A percentile compares a stretch with the other conserved stretches of the same genome.
phyloP scores from a whole-genome alignment of 92 coral and sea anemone genomes.

The Zoanthus solanderi region DNA sequence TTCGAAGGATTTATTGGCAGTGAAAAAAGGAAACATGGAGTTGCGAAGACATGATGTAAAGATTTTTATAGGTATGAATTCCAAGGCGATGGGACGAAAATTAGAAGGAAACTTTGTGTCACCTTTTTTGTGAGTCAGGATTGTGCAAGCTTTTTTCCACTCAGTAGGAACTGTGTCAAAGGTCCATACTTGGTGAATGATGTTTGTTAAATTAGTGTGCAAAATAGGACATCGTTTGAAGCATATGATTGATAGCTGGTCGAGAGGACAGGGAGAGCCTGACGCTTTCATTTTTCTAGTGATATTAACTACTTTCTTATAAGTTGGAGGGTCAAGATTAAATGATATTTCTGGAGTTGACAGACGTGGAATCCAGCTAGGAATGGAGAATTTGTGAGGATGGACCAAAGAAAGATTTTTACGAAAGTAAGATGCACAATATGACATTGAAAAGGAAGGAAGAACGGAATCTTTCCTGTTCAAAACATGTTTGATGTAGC shows the following conservation, averaged over 20 bases:
- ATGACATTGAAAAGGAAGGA: no score
- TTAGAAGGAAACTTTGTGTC: not conserved
- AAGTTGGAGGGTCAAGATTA: constrained; percentile 24
- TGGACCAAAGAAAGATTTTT: no score
- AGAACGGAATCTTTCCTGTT: no score
- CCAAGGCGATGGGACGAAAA: not conserved
- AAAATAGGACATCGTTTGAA: constrained; percentile 10
- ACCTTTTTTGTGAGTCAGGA: constrained; percentile 30
- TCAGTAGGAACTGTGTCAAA: not conserved
- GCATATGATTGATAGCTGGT: not conserved
- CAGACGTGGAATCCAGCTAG: not conserved
- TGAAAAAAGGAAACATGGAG: no score
- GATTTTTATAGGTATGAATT: no score
- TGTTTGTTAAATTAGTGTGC: not conserved
- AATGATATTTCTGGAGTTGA: not conserved
- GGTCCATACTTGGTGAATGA: not conserved
- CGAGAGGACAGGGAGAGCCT: constrained; percentile 14
- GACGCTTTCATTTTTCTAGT: constrained; percentile 24
- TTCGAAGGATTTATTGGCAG: no score
- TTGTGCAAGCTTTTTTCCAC: constrained; percentile 33
- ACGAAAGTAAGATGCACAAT: no score
- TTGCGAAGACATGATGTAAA: no score
- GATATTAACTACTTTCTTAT: constrained; percentile 6
- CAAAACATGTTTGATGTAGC: no score
- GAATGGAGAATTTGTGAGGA: not conserved